phyloP scores from a whole-genome alignment of 2,113 vertebrate species.

The Butorides virescens region DNA sequence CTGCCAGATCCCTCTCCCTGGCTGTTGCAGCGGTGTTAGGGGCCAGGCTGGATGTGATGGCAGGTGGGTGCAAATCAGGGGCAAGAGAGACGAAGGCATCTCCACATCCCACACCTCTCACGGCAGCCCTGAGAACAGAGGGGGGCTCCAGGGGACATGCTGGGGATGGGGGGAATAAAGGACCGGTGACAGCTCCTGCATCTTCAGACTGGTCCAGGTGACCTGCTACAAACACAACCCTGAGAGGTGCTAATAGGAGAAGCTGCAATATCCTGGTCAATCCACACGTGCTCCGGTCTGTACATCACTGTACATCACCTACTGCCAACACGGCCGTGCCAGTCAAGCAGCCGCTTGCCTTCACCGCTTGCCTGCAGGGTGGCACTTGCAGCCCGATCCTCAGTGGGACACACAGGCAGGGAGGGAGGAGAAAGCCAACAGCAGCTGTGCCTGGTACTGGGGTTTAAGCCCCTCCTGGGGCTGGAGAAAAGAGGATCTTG shows the following conservation, averaged over 20 bases:
- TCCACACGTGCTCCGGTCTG: background rate
- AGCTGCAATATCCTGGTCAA: background rate
- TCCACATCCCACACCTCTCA: background rate
- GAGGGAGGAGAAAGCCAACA: background rate
- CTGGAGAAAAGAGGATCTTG: background rate
- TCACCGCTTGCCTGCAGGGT: background rate
- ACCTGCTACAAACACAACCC: background rate
- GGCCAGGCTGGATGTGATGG: background rate
- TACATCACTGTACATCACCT: background rate
- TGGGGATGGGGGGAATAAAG: background rate
- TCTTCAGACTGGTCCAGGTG: background rate
- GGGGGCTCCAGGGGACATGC: background rate
- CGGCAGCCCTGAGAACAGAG: background rate
- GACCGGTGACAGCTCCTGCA: background rate
- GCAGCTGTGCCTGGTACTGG: background rate
- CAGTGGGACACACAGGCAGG: background rate
- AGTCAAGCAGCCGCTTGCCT: background rate
- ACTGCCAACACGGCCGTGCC: background rate
- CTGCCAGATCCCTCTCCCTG: constrained; percentile 13
- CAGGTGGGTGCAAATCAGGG: background rate
- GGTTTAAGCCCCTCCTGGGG: background rate
- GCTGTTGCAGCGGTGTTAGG: background rate
- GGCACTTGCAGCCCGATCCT: background rate
- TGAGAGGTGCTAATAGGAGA: background rate
- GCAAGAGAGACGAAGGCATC: background rate